Conservation (phyloP, 2,888 invertebrate species). For the Reticulitermes lucifugus region DNA sequence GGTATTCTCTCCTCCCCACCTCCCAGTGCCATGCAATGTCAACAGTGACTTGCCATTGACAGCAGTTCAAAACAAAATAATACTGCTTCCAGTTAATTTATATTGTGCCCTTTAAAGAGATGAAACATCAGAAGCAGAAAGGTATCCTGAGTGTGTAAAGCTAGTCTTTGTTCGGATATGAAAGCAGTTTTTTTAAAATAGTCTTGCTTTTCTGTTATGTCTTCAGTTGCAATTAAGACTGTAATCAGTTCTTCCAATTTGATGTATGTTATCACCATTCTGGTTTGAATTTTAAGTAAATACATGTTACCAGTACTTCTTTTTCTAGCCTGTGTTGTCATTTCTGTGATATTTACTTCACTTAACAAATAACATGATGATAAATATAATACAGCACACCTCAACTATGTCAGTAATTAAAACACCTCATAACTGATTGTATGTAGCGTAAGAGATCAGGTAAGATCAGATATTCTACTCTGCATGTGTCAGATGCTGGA, state of each 20-base stretch:
- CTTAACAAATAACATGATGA: not conserved
- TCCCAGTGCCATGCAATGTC: too few species aligned
- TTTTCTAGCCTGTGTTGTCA: constrained; percentile 16
- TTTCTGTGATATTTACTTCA: constrained; percentile 10
- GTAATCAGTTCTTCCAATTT: not conserved
- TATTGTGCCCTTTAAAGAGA: not conserved
- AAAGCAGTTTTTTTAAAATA: not conserved
- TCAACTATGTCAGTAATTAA: too few species aligned
- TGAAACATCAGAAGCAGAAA: not conserved
- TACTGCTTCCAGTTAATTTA: too few species aligned
- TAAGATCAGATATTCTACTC: too few species aligned
- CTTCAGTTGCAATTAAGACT: not conserved
- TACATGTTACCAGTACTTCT: not conserved
- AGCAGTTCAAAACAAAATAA: too few species aligned
- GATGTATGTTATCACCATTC: not conserved
- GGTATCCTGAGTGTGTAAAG: not conserved
- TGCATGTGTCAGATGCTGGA: too few species aligned
- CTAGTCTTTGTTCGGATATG: not conserved
- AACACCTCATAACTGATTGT: too few species aligned
- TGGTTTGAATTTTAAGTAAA: not conserved
- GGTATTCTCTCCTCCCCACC: too few species aligned
- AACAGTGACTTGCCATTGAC: too few species aligned
- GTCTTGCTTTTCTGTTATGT: not conserved
- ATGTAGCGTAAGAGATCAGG: too few species aligned
- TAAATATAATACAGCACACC: not conserved